A percentile compares a stretch with the other conserved stretches of the same genome.
Evolutionary conservation across 2,797 vertebrate species (phyloP).

Genomic region (Xiphophorus birchmanni): DNA sequence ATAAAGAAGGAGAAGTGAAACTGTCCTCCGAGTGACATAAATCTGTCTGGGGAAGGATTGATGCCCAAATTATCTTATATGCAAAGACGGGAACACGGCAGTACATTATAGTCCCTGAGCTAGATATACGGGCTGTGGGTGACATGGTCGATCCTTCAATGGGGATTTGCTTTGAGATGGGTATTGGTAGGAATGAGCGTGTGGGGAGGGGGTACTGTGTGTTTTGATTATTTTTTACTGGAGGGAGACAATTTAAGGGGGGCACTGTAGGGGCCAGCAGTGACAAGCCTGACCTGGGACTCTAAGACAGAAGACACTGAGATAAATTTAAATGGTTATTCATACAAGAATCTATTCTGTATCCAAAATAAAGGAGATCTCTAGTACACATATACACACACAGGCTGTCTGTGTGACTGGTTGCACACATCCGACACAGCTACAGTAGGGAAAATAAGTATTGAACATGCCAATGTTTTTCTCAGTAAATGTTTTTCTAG

Average conservation of each 20-base stretch:
- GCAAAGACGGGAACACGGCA: slow-evolving; percentile 97
- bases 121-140: slow-evolving; percentile 92
- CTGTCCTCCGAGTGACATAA: slow-evolving; percentile 99
- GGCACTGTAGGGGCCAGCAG: slow-evolving; percentile 44
- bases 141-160: slow-evolving; percentile 95
- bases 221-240: slow-evolving; percentile 98
- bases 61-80: slow-evolving; percentile 99
- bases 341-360: slow-evolving; percentile 89
- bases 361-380: slow-evolving; percentile 89
- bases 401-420: slow-evolving; percentile 42
- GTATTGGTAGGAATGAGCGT: slow-evolving; percentile 67
- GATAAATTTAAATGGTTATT: slow-evolving; percentile 94
- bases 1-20: slow-evolving; percentile 99
- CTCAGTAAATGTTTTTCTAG: not conserved
- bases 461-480: not conserved
- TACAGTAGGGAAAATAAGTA: not conserved
- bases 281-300: slow-evolving; percentile 89
- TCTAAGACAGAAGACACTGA: slow-evolving; percentile 89
- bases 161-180: slow-evolving; percentile 91
- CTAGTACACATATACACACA: slow-evolving; percentile 75
- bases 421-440: slow-evolving; percentile 14
- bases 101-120: slow-evolving; percentile 91
- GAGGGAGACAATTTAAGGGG: slow-evolving; percentile 68
- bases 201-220: slow-evolving; percentile 75
- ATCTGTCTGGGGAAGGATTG: slow-evolving; percentile 97